Evolutionary conservation across 2,113 vertebrate species (phyloP), one percentile per base, ranked within the genome.

Genomic region (Oenanthe melanoleuca): DNA sequence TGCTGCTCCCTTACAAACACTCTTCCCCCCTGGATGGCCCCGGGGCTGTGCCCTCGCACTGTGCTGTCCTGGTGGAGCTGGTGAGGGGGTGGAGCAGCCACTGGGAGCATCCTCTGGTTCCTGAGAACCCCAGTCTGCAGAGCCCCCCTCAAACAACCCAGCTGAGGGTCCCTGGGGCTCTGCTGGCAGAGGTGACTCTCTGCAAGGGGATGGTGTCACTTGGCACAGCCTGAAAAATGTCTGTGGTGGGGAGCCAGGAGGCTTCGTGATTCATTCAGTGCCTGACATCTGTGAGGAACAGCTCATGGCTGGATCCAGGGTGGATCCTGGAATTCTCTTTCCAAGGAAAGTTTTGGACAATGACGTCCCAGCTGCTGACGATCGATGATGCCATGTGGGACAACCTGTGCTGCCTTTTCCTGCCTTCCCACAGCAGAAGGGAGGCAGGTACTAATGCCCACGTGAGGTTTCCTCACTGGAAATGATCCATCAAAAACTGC

Each of bases 391-490:
- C 40, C 70, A 33, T 2, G 3, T n/a, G 63, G 70, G 31, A 45
- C 49, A 37, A 4, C 38, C 7, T 4, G 21, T 1, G 2, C 59
- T 75, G 67, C 86, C 60, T 3, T 10, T 34, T 65, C 40, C 87
- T 77, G 77, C 60, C 74, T 60, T 34, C 28, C 61, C 83, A 12
- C 59, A 16, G 56, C 38, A n/a, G 1, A 0, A 3, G 0, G 11
- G n/a, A 23, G n/a, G 15, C 14, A 8, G 28, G 52, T 20, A 11
- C 22, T 71, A 42, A 42, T 42, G 29, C 79, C 57, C 57, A 2
- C 0, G 12, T 1, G 15, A 83, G 71, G 24, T 26, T 78, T 77
- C 47, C 75, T 57, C 8, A 0, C 24, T 49, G 52, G 60, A 33
- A 88, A 60, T 8, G 11, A 29, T 22, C 34, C 5, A 8, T 16